Evolutionary conservation across 1,140 invertebrate species (phyloP), one percentile per base, ranked within the genome.

Genomic region (Aphis craccivora): DNA sequence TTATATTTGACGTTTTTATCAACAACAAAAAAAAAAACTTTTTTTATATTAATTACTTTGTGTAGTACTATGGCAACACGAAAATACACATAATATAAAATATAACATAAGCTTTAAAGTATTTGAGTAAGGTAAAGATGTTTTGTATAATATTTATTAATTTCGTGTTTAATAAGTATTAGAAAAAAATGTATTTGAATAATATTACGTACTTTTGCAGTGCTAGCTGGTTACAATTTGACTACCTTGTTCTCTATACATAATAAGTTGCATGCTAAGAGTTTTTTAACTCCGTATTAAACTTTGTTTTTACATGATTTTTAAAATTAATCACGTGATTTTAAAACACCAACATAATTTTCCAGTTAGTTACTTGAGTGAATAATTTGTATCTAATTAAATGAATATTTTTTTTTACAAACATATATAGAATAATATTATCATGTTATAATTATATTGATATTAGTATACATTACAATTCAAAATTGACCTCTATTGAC

Each of bases 241-340:
- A 87, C 20, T 87, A n/a, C 86, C 18, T 45, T 45, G 7, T 7
- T 6, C 6, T 6, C 6, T 14, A 18, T 3, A 30, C 22, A 35
- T n/a, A 35, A 76, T 76, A 76, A 76, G n/a, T 88, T 37, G 87
- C 87, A 48, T 88, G 87, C n/a, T 35, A 22, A 88, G 48, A 35
- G 45, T 22, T 22, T 88, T 43, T 53, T n/a, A 51, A 87, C 86
- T 87, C 2, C 37, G 37, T 40, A n/a, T 18, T 87, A 51, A 89
- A 51, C n/a, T 89, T 37, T 37, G 48, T 6, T 89, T 53, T 18
- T 14, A 25, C 87, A 7, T 89, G 35, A 55, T 89, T 53, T 55
- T 53, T 51, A 37, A 89, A 55, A 55, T 89, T 55, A 89, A 89
- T 89, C 88, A 89, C 35, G 88, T 51, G 35, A 89, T 89, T 55